These are phyloP conservation scores for Drosophila sturtevanti DNA, from an alignment of 1,140 invertebrate genomes.

Conservation along the genomic window DNA sequence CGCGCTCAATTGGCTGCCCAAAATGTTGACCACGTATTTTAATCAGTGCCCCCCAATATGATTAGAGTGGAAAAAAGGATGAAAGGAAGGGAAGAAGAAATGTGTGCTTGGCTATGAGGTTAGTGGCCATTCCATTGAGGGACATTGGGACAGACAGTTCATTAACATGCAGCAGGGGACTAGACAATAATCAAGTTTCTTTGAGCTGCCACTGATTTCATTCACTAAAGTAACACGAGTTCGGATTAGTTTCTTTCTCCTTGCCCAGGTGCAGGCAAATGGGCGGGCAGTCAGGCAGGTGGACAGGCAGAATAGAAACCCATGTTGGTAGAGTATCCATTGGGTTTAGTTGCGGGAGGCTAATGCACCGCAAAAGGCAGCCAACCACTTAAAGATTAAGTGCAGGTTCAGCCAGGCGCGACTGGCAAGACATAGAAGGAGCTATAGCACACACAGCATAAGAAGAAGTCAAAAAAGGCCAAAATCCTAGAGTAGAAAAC, in stretches of 20 bases:
- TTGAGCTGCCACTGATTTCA: constrained; percentile 61
- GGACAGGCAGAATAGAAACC: no score
- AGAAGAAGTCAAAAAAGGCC: background rate
- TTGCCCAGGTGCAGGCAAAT: constrained; percentile 29
- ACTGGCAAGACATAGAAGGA: constrained; percentile 28
- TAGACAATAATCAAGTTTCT: constrained; percentile 74
- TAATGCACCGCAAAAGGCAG: constrained; percentile 75
- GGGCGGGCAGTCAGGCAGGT: background rate
- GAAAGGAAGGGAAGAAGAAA: background rate
- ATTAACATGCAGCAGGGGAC: constrained; percentile 65
- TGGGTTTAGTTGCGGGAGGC: constrained; percentile 22
- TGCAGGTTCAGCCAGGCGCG: constrained; percentile 72
- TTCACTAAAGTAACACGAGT: constrained; percentile 72
- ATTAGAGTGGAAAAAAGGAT: background rate
- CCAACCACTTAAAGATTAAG: constrained; percentile 79
- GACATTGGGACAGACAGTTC: constrained; percentile 34
- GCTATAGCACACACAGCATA: constrained; percentile 34
- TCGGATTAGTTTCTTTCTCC: constrained; percentile 70
- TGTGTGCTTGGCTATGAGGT: no score
- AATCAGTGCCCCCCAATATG: constrained; percentile 50
- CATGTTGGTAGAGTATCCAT: no score
- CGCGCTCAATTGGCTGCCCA: constrained; percentile 74
- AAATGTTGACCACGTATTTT: constrained; percentile 79
- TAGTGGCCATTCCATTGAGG: constrained; percentile 1
- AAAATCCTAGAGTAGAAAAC: background rate